Conservation (phyloP, 2,888 invertebrate genomes). For the Drosophila paramelanica region DNA sequence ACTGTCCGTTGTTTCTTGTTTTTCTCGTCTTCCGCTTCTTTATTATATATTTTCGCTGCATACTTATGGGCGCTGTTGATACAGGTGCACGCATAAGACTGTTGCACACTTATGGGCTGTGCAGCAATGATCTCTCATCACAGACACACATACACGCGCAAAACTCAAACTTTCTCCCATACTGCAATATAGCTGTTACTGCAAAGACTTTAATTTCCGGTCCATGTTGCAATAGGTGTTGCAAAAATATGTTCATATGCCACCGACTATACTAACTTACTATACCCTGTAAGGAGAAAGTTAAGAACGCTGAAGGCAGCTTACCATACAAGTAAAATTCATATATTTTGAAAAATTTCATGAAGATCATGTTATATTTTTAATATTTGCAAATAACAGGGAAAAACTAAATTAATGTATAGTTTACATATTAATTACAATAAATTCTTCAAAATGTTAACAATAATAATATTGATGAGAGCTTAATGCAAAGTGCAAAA, state of each 20-base stretch:
- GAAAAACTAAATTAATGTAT: too few relatives aligned
- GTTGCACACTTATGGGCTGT: conserved; percentile 17
- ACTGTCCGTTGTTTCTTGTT: conserved; percentile 11
- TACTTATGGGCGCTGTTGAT: conserved; percentile 1
- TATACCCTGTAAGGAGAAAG: not conserved
- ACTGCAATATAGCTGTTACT: not conserved
- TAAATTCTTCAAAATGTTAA: not conserved
- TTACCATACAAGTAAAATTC: too few relatives aligned
- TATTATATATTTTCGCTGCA: not conserved
- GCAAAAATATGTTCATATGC: conserved; percentile 6
- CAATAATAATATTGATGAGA: not conserved
- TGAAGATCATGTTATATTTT: too few relatives aligned
- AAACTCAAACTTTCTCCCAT: not conserved
- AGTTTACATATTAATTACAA: not conserved
- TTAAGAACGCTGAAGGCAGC: too few relatives aligned
- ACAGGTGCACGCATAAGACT: conserved; percentile 18
- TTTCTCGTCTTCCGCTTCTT: not conserved
- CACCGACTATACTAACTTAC: not conserved
- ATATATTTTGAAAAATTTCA: too few relatives aligned
- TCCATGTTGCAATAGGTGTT: conserved; percentile 27
- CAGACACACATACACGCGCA: conserved; percentile 17
- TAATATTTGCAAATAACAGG: too few relatives aligned
- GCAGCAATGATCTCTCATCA: not conserved
- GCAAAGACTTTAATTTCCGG: conserved; percentile 54
- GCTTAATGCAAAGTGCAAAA: not conserved